Conservation (phyloP, 2,888 invertebrate genomes). For the Adineta ricciae region DNA sequence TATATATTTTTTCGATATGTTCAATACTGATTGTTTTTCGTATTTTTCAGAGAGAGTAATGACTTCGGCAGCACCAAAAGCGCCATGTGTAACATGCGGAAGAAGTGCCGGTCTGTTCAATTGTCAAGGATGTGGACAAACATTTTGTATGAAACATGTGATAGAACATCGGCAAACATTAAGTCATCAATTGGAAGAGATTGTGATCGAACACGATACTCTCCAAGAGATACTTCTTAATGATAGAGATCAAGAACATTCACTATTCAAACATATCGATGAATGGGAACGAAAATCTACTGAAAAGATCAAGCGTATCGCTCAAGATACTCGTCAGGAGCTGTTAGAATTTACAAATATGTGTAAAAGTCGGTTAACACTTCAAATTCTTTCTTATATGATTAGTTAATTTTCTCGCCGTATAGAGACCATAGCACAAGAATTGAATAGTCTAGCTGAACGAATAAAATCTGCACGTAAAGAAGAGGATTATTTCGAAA, state of each 20-base stretch:
- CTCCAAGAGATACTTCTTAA: not conserved
- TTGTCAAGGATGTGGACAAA: too few species aligned
- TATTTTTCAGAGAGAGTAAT: too few species aligned
- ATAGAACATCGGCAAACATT: too few species aligned
- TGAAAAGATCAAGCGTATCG: not conserved
- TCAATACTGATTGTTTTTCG: too few species aligned
- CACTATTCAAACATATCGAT: not conserved
- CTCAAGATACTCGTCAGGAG: not conserved
- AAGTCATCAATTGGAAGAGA: not conserved
- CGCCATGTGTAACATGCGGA: too few species aligned
- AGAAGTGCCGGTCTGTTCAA: too few species aligned
- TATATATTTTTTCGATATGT: too few species aligned
- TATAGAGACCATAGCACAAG: not conserved
- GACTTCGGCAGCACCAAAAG: too few species aligned
- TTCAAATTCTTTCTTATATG: not conserved
- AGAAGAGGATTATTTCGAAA: not conserved
- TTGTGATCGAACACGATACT: not conserved
- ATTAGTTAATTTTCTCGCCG: not conserved
- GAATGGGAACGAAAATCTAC: not conserved
- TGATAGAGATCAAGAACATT: not conserved
- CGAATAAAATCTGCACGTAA: not conserved
- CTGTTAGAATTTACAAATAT: not conserved
- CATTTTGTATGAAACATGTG: too few species aligned
- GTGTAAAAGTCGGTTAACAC: not conserved
- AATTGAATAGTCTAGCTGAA: not conserved